phyloP scores from a whole-genome alignment of 2,113 vertebrate genomes.

The Sapayoa aenigma region DNA sequence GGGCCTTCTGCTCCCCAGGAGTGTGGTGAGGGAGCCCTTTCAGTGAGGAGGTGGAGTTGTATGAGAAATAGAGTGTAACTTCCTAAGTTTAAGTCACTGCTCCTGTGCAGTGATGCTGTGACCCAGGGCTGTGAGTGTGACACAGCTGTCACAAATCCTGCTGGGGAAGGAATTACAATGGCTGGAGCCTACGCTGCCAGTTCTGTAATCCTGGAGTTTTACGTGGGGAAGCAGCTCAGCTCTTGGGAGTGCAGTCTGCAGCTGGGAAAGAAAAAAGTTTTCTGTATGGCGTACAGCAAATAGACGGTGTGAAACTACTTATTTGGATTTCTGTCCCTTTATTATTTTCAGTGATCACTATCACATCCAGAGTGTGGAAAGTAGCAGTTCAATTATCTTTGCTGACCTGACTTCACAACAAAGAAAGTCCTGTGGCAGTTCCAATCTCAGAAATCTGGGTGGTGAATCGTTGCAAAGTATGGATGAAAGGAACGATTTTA shows the following conservation, averaged over 20 bases:
- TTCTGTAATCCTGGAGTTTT: not conserved
- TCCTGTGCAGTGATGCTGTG: too few species aligned
- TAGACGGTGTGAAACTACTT: not conserved
- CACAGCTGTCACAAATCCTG: not conserved
- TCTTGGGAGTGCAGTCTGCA: not conserved
- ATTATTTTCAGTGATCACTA: conserved; percentile 33
- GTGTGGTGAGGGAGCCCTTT: not conserved
- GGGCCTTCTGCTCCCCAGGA: not conserved
- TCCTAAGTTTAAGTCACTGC: too few species aligned
- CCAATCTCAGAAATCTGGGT: not conserved
- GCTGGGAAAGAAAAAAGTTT: too few species aligned
- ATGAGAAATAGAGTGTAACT: not conserved
- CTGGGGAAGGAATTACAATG: not conserved
- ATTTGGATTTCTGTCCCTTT: not conserved
- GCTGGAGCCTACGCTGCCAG: not conserved
- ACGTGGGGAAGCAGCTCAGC: not conserved
- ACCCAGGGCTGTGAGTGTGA: not conserved
- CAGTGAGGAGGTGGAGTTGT: not conserved
- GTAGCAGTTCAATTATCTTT: conserved; percentile 84
- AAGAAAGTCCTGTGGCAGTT: not conserved
- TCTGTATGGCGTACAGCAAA: not conserved
- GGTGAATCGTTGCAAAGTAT: conserved; percentile 30
- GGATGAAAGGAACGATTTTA: not conserved
- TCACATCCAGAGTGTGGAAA: conserved; percentile 63
- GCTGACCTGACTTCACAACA: conserved; percentile 71